Evolutionary conservation across 2,113 vertebrate species (phyloP).

Genomic region (Brevimyrus niger): DNA sequence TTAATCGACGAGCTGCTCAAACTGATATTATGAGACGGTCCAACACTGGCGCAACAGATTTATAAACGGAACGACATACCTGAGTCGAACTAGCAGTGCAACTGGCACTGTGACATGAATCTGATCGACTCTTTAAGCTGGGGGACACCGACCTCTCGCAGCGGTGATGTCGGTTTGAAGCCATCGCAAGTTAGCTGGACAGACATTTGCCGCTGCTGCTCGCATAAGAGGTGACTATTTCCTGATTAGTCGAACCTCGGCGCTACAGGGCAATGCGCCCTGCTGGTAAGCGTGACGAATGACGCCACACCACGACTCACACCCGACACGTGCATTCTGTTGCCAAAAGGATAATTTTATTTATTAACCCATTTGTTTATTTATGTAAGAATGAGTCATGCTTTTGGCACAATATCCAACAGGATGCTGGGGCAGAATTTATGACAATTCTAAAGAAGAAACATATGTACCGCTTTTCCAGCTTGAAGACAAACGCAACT

Average conservation of each 20-base stretch:
- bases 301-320: background rate
- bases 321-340: background rate
- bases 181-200: background rate
- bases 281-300: background rate
- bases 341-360: background rate
- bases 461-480: background rate
- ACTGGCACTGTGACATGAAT: background rate
- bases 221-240: background rate
- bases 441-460: background rate
- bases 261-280: background rate
- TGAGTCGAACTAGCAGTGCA: background rate
- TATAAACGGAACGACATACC: background rate
- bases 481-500: background rate
- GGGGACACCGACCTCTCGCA: background rate
- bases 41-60: background rate
- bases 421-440: background rate
- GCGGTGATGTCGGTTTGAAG: background rate
- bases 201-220: background rate
- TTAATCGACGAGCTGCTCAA: background rate
- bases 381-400: constrained; percentile 7
- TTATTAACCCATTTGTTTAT: constrained; percentile 1
- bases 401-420: background rate
- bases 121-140: background rate
- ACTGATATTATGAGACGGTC: background rate
- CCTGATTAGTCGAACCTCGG: background rate